Evolutionary conservation across 2,888 invertebrate species (phyloP), one percentile per base, ranked within the genome.

Genomic region (Eupeodes luniger): DNA sequence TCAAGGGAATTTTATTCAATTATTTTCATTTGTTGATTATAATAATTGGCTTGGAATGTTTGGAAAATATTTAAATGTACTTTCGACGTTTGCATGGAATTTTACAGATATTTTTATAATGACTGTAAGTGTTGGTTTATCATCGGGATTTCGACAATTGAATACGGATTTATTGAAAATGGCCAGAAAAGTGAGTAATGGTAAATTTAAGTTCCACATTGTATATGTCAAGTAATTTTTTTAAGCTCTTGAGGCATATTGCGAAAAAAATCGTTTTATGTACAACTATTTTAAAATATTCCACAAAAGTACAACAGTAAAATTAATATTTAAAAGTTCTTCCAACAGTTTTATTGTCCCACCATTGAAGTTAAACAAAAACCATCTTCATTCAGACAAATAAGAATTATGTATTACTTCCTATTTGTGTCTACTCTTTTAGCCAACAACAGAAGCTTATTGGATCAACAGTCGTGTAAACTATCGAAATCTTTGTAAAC

Each of bases 91-190:
- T 85, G 94, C 96, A 0, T 97, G 96, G 96, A 96, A 96, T 91
- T 96, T 96, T 80, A 96, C 96, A 91, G 96, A 96, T 90, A 93
- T 96, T 66, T 95, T 96, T 85, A 95, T 97, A 7, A 96, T 96
- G 91, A 92, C 96, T 2, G 94, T 96, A 44, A 96, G 96, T 92
- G 94, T 95, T 91, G 96, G 96, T 0, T 92, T 97, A 16, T 94
- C 96, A 0, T 94, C 95, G 4, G 94, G 96, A 53, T 96, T 96
- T 91, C 94, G 94, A 19, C 95, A 96, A 90, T 92, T 96, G 4
- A 96, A 96, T 90, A 92, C 92, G 55, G 92, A 94, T 75, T 92
- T 95, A 82, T 91, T 93, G 62, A 91, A 92, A 0, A 92, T 94
- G 75, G 93, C 94, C 61, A 94, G 94, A 90, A 93, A 94, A 93